Percentiles rank a stretch among this genome's conserved stretches.
Evolutionary conservation across 53 echinoderm and acorn worm species (phyloP).

Genomic region (Hippasteria phrygiana): DNA sequence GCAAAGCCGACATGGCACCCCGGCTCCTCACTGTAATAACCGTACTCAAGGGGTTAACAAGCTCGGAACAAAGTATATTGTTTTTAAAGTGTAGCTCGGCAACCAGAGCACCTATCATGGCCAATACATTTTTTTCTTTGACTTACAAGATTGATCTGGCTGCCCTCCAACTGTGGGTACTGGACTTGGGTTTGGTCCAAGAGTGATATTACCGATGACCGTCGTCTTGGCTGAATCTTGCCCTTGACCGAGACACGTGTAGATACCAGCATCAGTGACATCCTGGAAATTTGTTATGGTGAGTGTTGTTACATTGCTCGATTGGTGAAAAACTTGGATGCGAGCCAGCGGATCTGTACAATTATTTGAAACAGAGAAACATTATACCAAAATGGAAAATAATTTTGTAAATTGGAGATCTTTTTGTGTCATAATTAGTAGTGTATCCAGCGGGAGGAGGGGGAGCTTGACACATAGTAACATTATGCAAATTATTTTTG

Average conservation of each 20-base stretch:
- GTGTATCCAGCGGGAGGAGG: too few species aligned
- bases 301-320: background rate
- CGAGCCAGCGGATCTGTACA: background rate
- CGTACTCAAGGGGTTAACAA: too few species aligned
- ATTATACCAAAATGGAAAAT: too few species aligned
- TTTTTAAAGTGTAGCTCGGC: too few species aligned
- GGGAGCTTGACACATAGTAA: too few species aligned
- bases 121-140: background rate
- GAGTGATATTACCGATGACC: background rate
- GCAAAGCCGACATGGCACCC: too few species aligned
- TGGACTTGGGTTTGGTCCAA: background rate
- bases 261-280: conserved; percentile 2
- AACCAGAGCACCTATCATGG: too few species aligned
- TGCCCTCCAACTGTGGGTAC: background rate
- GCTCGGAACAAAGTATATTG: too few species aligned
- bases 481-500: too few species aligned
- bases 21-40: too few species aligned
- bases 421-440: too few species aligned
- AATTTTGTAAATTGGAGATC: background rate
- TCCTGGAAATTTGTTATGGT: background rate
- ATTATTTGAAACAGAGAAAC: background rate
- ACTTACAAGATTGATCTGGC: background rate
- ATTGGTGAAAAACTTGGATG: background rate
- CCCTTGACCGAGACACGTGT: background rate
- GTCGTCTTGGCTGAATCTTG: background rate